A percentile compares a stretch with the other conserved stretches of the same genome.
Evolutionary conservation across 2,797 vertebrate genomes (phyloP).

Genomic region (Gymnothorax reevesii): DNA sequence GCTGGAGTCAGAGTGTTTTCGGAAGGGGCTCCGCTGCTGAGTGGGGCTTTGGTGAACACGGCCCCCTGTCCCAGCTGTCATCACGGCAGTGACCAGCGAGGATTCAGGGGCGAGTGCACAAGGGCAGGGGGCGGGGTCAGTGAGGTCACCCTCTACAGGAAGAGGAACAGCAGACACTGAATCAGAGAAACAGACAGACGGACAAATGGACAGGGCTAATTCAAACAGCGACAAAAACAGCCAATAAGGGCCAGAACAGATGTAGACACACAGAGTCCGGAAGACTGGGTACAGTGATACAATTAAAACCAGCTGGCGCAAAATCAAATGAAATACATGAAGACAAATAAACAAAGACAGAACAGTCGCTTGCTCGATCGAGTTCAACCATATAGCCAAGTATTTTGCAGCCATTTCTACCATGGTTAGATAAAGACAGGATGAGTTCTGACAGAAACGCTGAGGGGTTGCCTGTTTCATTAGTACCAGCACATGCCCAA

Average conservation of each 20-base stretch:
- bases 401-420: neutral
- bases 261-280: neutral
- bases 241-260: neutral
- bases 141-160: constrained; percentile 88
- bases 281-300: neutral
- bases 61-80: constrained; percentile 5
- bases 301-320: neutral
- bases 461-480: neutral
- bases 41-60: constrained; percentile 75
- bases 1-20: constrained; percentile 77
- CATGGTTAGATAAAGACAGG: neutral
- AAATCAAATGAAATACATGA: neutral
- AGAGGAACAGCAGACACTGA: constrained; percentile 26
- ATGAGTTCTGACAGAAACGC: neutral
- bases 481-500: neutral
- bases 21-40: constrained; percentile 89
- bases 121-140: constrained; percentile 85
- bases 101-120: constrained; percentile 80
- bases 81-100: constrained; percentile 67
- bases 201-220: neutral
- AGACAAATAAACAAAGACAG: neutral
- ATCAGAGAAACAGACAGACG: neutral
- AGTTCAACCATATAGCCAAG: neutral
- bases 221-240: neutral
- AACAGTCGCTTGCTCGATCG: neutral